Evolutionary conservation across 2,797 vertebrate genomes (phyloP), one percentile per base, ranked within the genome.

Genomic region (Acipenser ruthenus): DNA sequence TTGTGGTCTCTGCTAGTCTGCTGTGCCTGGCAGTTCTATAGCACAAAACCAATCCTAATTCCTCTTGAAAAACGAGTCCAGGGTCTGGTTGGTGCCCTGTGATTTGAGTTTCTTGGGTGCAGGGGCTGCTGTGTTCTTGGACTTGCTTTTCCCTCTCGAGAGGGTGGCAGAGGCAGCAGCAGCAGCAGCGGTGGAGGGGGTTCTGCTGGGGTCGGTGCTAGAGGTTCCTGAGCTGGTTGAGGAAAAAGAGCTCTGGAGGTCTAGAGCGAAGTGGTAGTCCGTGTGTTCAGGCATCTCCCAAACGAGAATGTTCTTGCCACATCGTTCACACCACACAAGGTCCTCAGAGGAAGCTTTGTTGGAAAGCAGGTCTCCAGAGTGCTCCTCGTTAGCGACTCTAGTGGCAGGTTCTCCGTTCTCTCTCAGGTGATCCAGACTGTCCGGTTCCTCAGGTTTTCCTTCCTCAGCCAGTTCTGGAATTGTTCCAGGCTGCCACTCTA

Each of bases 201-300:
- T 6, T 10, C 49, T 12, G 64, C 69, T 66, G 74, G 50, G 13
- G 15, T 65, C 23, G 69, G n/a, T 37, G 2, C 0, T 65, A 60
- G 72, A 60, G 62, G 0, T 1, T 6, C 12, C 37, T 0, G 71
- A 8, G 0, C 63, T 64, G 18, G 69, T 10, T 13, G 78, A 83
- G 11, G 80, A 76, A 70, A 98, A 86, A 0, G 95, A 94, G 12
- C 85, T 89, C 71, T 99, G 95, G 64, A 99, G 84, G 62, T 98
- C 94, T 69, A 93, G 63, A 52, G 97, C 97, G 73, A 95, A 96
- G 77, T 99, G 97, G 65, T 93, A 98, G 77, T 99, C 97, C 3
- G 62, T 82, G 65, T 99, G 97, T 79, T 99, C 97, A 0, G 93
- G 91, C 86, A 95, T 89, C 23, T 99, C 93, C 95, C 96, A 99